Evolutionary conservation across 2,888 invertebrate genomes (phyloP).

Genomic region (Epinotia ramella): DNA sequence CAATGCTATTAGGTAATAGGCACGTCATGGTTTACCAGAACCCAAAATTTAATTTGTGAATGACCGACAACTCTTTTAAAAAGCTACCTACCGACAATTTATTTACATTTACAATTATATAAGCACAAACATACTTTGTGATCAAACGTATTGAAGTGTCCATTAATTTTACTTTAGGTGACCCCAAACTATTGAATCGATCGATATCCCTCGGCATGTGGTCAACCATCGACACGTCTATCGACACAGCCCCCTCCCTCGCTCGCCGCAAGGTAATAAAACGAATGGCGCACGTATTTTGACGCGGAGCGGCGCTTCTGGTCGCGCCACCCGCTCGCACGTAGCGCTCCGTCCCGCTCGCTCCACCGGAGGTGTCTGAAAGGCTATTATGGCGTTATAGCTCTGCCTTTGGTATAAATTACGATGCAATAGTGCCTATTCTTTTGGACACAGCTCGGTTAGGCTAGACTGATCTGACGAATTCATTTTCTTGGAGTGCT

Average conservation of each 20-base stretch:
- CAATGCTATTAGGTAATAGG: too few species aligned
- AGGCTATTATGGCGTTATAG: slow-evolving; percentile 81
- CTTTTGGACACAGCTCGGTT: slow-evolving; percentile 70
- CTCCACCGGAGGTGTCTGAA: slow-evolving; percentile 75
- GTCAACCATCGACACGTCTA: slow-evolving; percentile 65
- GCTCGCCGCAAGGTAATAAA: slow-evolving; percentile 78
- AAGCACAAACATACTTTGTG: too few species aligned
- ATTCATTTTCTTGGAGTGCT: slow-evolving; percentile 59
- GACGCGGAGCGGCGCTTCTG: slow-evolving; percentile 86
- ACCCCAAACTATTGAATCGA: not conserved
- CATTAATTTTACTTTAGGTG: too few species aligned
- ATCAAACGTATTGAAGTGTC: too few species aligned
- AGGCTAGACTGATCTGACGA: slow-evolving; percentile 68
- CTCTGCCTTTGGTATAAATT: slow-evolving; percentile 79
- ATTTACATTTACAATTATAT: too few species aligned
- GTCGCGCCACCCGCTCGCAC: slow-evolving; percentile 68
- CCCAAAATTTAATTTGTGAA: too few species aligned
- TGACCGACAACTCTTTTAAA: too few species aligned
- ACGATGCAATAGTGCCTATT: slow-evolving; percentile 81
- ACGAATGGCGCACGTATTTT: slow-evolving; percentile 85
- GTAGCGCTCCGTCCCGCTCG: slow-evolving; percentile 62
- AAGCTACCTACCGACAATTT: too few species aligned
- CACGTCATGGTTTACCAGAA: too few species aligned
- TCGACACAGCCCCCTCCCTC: slow-evolving; percentile 48
- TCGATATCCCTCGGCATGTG: not conserved